A percentile compares a stretch with the other conserved stretches of the same genome.
Conservation (phyloP, 2,113 vertebrate genomes). For the Indri indri region DNA sequence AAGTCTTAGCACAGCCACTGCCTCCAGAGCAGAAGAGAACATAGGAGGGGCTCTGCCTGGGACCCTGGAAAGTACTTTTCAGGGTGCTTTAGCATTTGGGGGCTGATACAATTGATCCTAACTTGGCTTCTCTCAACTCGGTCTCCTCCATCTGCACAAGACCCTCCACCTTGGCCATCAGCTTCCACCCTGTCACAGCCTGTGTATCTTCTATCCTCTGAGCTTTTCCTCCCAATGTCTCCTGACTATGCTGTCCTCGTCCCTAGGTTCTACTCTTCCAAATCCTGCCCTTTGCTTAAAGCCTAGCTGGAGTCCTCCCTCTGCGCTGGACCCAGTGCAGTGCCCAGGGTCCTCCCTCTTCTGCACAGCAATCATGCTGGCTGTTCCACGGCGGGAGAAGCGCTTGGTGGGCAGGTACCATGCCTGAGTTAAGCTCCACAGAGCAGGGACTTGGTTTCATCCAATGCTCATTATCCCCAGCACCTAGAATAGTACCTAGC, state of each 20-base stretch:
- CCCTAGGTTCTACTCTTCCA: neutral
- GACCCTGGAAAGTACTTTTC: neutral
- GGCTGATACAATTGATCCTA: neutral
- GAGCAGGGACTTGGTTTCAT: neutral
- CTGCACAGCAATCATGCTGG: neutral
- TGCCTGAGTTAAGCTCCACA: neutral
- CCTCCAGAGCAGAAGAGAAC: neutral
- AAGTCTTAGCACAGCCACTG: neutral
- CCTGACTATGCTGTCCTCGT: neutral
- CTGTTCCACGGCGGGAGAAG: too few relatives aligned
- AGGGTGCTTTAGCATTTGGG: neutral
- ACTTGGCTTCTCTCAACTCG: neutral
- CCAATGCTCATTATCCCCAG: neutral
- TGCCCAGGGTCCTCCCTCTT: neutral
- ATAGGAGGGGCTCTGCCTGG: neutral
- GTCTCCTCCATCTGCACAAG: neutral
- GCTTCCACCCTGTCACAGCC: neutral
- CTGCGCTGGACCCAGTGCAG: neutral
- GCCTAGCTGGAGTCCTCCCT: neutral
- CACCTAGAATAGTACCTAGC: neutral
- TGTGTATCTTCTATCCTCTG: neutral
- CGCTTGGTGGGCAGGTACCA: rapidly evolving
- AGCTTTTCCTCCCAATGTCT: neutral
- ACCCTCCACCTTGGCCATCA: neutral
- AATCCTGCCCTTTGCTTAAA: neutral